Evolutionary conservation across 2,888 invertebrate genomes (phyloP), one percentile per base, ranked within the genome.

Genomic region (Pomacea canaliculata): DNA sequence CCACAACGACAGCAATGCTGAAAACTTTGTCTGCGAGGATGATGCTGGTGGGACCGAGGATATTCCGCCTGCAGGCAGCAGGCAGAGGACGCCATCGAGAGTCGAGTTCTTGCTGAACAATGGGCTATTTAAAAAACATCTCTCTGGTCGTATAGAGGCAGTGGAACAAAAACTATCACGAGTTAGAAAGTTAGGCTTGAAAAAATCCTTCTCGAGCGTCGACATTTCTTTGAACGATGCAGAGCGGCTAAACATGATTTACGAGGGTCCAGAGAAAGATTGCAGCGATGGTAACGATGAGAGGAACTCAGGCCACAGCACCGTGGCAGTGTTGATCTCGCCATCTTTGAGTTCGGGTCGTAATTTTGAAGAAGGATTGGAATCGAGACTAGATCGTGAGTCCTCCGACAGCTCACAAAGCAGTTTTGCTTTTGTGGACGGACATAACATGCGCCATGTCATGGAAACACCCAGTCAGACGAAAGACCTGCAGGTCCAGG

Each of bases 91-190:
- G 13, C 19, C 51, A 51, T 80, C 85, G 13, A 76, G 85, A 63
- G 85, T 86, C 9, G 85, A 85, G 70, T 65, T 84, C n/a, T 78
- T 85, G 60, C 71, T 86, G 71, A 85, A 82, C 69, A 84, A 83
- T 49, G 80, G 82, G 27, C 70, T 86, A 23, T 86, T 86, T 72
- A 83, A 81, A 76, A 86, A 86, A 76, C 83, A 86, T 82, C 77
- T 86, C 70, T 71, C 78, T 59, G 83, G 82, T 60, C 84, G 85
- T 79, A 81, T 83, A 46, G 78, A 82, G 71, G 70, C 84, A 46
- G 69, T 86, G 23, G 66, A 79, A 65, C 73, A 75, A 49, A 71
- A 74, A 27, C 77, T 71, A 10, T 65, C 71, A 37, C 18, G 46
- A 19, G 71, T 68, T 23, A 65, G 59, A 59, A 68, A 68, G 19